phyloP scores from a whole-genome alignment of 92 coral and sea anemone species.

The Micromussa lordhowensis region DNA sequence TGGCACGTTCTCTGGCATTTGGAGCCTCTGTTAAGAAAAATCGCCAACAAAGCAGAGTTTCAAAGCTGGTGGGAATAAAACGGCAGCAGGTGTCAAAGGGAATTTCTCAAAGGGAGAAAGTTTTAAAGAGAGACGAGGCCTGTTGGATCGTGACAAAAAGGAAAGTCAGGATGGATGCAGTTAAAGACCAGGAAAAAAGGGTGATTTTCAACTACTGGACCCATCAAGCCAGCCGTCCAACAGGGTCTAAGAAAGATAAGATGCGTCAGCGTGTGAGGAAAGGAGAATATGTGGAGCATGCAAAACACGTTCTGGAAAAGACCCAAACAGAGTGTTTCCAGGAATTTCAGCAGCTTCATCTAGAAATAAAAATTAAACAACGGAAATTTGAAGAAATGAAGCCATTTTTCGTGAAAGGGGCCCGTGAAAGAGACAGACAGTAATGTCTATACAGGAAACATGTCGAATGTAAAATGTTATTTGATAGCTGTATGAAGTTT shows the following conservation, averaged over 20 bases:
- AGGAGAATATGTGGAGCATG: constrained; percentile 54
- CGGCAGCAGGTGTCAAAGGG: constrained; percentile 18
- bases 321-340: constrained; percentile 65
- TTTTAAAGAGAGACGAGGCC: constrained; percentile 35
- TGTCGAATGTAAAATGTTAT: constrained; percentile 51
- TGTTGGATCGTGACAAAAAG: constrained; percentile 40
- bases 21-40: constrained; percentile 29
- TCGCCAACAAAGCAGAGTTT: constrained; percentile 20
- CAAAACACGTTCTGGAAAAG: constrained; percentile 67
- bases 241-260: constrained; percentile 54
- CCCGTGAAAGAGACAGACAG: constrained; percentile 58
- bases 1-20: constrained; percentile 38
- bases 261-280: constrained; percentile 45
- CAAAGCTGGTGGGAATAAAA: constrained; percentile 31
- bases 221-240: constrained; percentile 46
- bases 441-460: constrained; percentile 62
- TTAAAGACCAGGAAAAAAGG: constrained; percentile 42
- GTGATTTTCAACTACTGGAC: constrained; percentile 44
- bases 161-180: constrained; percentile 37
- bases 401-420: constrained; percentile 61
- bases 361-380: constrained; percentile 58
- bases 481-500: constrained; percentile 66
- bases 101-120: not conserved
- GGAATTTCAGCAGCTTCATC: constrained; percentile 63
- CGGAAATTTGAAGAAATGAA: constrained; percentile 58